These are phyloP conservation scores for Tethea ocularis DNA, from an alignment of 2,888 invertebrate genomes.

Conservation along the genomic window DNA sequence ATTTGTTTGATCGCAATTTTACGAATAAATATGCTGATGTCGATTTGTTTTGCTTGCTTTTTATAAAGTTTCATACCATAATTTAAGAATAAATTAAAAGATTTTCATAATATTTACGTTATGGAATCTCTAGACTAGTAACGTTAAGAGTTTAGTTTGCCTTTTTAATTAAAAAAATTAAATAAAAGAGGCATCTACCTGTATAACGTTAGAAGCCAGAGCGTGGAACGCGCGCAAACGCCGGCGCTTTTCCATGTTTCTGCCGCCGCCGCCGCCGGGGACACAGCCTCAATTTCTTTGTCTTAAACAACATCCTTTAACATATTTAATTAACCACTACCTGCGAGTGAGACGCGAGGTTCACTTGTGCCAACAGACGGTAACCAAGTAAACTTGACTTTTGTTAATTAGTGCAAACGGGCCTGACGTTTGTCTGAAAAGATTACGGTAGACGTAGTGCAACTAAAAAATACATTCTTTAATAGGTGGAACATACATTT, in stretches of 20 bases:
- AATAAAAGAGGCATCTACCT: neutral
- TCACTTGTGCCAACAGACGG: neutral
- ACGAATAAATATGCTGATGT: neutral
- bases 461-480: too few relatives aligned
- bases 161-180: neutral
- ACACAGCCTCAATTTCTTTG: conserved; percentile 55
- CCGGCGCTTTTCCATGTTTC: conserved; percentile 4
- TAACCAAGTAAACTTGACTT: conserved; percentile 22
- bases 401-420: conserved; percentile 12
- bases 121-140: too few relatives aligned
- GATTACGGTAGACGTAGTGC: too few relatives aligned
- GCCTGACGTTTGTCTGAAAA: neutral
- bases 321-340: conserved; percentile 69
- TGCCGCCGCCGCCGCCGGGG: conserved; percentile 33
- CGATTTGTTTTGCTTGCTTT: too few relatives aligned
- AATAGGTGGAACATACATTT: neutral
- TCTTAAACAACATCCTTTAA: conserved; percentile 59
- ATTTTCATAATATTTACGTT: too few relatives aligned
- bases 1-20: conserved; percentile 4
- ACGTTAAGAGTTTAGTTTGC: too few relatives aligned
- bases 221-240: neutral
- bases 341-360: conserved; percentile 13
- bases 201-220: neutral
- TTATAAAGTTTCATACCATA: too few relatives aligned
- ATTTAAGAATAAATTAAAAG: too few relatives aligned